A percentile compares a stretch with the other conserved stretches of the same genome.
These are phyloP conservation scores for Varanus komodoensis DNA, from an alignment of 2,113 vertebrate genomes.

Conservation along the genomic window DNA sequence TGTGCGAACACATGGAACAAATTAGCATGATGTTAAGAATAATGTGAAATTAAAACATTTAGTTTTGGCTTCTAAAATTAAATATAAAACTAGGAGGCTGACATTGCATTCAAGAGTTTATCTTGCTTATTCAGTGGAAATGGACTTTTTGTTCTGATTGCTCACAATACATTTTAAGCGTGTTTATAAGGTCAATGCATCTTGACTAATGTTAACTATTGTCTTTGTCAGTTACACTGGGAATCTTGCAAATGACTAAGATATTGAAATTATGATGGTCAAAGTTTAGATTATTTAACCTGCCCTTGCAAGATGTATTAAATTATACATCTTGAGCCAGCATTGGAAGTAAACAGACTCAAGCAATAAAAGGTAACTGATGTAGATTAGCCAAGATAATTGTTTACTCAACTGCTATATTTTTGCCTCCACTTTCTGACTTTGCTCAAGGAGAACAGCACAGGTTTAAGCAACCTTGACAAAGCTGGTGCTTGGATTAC, in stretches of 20 bases:
- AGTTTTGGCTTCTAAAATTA: slow-evolving; percentile 77
- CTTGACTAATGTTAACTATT: background rate
- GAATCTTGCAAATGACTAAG: background rate
- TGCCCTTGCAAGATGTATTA: slow-evolving; percentile 24
- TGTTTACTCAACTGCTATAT: background rate
- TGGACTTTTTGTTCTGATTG: slow-evolving; percentile 44
- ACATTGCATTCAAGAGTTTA: slow-evolving; percentile 61
- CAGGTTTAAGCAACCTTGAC: slow-evolving; percentile 26
- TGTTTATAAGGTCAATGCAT: slow-evolving; percentile 19
- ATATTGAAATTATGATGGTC: slow-evolving; percentile 11
- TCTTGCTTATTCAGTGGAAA: slow-evolving; percentile 58
- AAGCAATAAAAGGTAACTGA: background rate
- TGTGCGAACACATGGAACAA: slow-evolving; percentile 69
- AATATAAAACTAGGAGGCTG: slow-evolving; percentile 72
- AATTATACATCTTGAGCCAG: slow-evolving; percentile 2
- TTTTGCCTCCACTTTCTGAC: slow-evolving; percentile 16
- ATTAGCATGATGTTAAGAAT: slow-evolving; percentile 81
- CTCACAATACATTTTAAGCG: slow-evolving; percentile 35
- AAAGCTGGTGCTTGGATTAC: slow-evolving; percentile 9
- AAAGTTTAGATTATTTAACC: background rate
- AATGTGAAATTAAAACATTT: slow-evolving; percentile 82
- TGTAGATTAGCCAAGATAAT: slow-evolving; percentile 4
- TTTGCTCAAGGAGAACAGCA: slow-evolving; percentile 19
- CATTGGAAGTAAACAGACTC: background rate
- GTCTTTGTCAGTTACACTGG: slow-evolving; percentile 2